Conservation (phyloP, 2,113 vertebrate species). For the Columba livia region DNA sequence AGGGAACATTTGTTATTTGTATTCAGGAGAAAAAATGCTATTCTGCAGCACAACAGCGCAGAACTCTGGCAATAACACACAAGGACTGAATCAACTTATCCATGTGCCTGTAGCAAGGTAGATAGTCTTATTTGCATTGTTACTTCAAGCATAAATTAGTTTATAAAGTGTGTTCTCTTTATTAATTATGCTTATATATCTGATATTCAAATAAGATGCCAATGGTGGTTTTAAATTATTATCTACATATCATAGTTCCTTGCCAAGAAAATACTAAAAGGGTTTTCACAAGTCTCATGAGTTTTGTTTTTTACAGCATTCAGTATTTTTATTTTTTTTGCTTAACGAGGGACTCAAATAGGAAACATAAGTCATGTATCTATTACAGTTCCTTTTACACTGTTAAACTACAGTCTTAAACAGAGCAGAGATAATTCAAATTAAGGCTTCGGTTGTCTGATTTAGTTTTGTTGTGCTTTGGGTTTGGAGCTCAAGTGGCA, state of each 20-base stretch:
- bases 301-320: not conserved
- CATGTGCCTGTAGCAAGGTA: slow-evolving; percentile 54
- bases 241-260: not conserved
- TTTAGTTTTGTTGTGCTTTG: not conserved
- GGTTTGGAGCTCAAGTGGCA: not conserved
- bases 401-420: not conserved
- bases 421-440: slow-evolving; percentile 44
- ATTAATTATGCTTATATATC: not conserved
- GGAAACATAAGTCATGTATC: not conserved
- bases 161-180: not conserved
- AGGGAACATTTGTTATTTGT: slow-evolving; percentile 42
- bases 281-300: not conserved
- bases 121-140: not conserved
- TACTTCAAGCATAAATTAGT: not conserved
- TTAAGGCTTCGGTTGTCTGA: not conserved
- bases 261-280: not conserved
- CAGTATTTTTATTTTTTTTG: not conserved
- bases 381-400: not conserved
- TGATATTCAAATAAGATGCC: slow-evolving; percentile 13
- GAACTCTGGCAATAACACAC: not conserved
- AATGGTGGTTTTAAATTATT: slow-evolving; percentile 12
- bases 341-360: slow-evolving; percentile 1
- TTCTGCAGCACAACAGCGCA: not conserved
- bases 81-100: not conserved
- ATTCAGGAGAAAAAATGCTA: slow-evolving; percentile 39